These are phyloP conservation scores for Himalopsyche tibetana DNA, from an alignment of 2,888 invertebrate species.

Conservation along the genomic window DNA sequence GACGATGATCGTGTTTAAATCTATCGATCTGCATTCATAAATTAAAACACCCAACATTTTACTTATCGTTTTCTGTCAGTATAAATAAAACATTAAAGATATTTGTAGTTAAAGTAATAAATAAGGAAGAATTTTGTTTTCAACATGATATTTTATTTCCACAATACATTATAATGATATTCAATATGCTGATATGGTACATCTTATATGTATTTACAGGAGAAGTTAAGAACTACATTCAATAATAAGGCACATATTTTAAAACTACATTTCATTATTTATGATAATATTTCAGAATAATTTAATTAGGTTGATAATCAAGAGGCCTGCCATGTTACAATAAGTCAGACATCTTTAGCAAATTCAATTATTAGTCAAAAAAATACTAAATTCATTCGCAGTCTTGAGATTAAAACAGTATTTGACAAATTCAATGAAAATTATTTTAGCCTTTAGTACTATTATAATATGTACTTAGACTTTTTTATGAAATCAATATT, in stretches of 20 bases:
- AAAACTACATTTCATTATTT: constrained; percentile 46
- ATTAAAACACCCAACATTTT: too few relatives aligned
- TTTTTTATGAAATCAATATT: too few relatives aligned
- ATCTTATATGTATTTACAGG: constrained; percentile 61
- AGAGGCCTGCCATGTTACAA: background rate
- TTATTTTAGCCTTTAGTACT: too few relatives aligned
- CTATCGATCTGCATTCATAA: too few relatives aligned
- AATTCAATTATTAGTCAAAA: too few relatives aligned
- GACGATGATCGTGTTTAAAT: too few relatives aligned
- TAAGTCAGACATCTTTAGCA: background rate
- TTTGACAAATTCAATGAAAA: too few relatives aligned
- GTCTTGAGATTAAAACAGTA: too few relatives aligned
- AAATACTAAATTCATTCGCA: too few relatives aligned
- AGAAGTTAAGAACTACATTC: constrained; percentile 60
- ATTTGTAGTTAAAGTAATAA: background rate
- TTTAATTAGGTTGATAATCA: background rate
- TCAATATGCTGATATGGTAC: constrained; percentile 60
- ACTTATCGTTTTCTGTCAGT: too few relatives aligned
- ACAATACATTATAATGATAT: constrained; percentile 60
- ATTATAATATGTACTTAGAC: too few relatives aligned
- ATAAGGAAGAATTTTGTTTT: constrained; percentile 66
- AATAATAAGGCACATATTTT: constrained; percentile 64
- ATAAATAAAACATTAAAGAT: too few relatives aligned
- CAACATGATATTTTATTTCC: constrained; percentile 77
- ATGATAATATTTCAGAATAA: background rate